Percentiles rank a stretch among this genome's conserved stretches.
These are phyloP conservation scores for Apostichopus leukothele DNA, from an alignment of 53 echinoderm and acorn worm species.

Conservation along the genomic window DNA sequence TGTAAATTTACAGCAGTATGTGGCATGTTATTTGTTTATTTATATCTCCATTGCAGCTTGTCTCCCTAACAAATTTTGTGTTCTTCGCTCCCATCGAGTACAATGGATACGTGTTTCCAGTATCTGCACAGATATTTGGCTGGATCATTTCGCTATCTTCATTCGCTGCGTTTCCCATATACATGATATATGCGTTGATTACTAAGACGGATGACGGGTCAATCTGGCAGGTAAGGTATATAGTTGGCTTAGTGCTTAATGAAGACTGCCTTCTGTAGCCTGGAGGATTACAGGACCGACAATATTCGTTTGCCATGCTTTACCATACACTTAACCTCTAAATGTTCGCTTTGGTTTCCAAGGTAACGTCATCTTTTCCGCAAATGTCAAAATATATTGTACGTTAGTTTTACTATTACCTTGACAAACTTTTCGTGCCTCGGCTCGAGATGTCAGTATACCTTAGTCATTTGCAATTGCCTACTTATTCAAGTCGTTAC, in stretches of 20 bases:
- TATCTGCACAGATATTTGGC: not conserved
- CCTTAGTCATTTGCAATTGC: too few relatives aligned
- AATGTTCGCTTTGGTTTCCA: not conserved
- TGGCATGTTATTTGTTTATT: too few relatives aligned
- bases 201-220: not conserved
- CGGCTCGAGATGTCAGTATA: too few relatives aligned
- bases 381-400: not conserved
- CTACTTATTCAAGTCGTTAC: too few relatives aligned
- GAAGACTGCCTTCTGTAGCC: not conserved
- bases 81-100: constrained; percentile 4
- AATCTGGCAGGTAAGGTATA: not conserved
- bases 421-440: too few relatives aligned
- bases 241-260: not conserved
- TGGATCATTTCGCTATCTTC: constrained; percentile 12
- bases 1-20: too few relatives aligned
- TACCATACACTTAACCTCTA: not conserved
- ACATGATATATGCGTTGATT: constrained; percentile 21
- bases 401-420: not conserved
- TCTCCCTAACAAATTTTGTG: not conserved
- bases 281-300: not conserved
- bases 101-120: constrained; percentile 6
- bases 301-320: not conserved
- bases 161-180: not conserved
- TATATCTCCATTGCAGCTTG: not conserved
- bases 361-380: not conserved